Base-by-base conservation (phyloP, 2,113 vertebrate genomes). In the Gasterosteus nipponicus region DNA sequence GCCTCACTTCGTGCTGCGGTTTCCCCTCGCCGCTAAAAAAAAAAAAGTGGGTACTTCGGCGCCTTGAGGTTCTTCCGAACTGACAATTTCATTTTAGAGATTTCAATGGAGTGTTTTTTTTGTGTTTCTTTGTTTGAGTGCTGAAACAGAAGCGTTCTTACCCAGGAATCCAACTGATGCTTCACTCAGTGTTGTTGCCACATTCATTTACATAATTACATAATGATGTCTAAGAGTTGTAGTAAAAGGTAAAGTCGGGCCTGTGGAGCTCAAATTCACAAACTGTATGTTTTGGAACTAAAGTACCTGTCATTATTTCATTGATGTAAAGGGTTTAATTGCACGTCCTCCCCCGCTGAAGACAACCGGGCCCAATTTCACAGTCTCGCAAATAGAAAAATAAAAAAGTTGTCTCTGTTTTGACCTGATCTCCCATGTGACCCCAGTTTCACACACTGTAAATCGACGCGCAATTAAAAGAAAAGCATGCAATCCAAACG, bases 401-500 rank as follows among this genome's bases (percentile, higher is more conserved):
- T 29, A 75, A 54, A 7, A n/a, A 11, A 15, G 44, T 41, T 82
- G 81, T 89, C 92, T 86, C 81, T 44, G 16, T 57, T 70, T 57
- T 89, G 92, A 93, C 89, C 89, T 54, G 33, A 49, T 78, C 63
- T 78, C 71, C 75, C 73, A 83, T 91, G 66, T 92, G 85, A 91
- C 87, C 87, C 77, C 77, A 65, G 85, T 92, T 89, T 90, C 85
- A 83, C 80, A 87, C 75, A 70, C n/a, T 75, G 59, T 90, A 91
- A 94, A 91, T 91, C 54, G 77, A 82, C 80, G 65, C 81, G 84
- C 85, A 91, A 92, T 92, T 90, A 60, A 53, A 44, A 77, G 68
- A 64, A 69, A 86, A 86, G 83, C 88, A 83, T 57, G 73, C 82
- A 75, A 85, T 91, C 86, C 85, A 86, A 92, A 90, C 69, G 68